phyloP scores from a whole-genome alignment of 2,888 invertebrate genomes.

The Chrysopilus asiliformis region DNA sequence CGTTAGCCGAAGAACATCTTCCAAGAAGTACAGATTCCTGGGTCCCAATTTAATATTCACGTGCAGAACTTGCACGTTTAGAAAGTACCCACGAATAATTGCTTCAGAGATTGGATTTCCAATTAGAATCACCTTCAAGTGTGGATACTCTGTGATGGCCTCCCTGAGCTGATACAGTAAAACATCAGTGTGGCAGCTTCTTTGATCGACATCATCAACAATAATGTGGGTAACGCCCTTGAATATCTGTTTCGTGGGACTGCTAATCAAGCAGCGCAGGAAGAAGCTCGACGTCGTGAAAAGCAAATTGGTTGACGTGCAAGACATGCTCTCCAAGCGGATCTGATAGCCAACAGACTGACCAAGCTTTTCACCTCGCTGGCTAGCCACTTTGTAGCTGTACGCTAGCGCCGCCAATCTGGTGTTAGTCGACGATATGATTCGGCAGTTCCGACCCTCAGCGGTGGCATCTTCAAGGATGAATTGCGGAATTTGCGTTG shows the following conservation, averaged over 20 bases:
- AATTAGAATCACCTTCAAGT: conserved; percentile 74
- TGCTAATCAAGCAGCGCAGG: conserved; percentile 73
- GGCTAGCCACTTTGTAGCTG: conserved; percentile 62
- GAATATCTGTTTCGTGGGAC: conserved; percentile 38
- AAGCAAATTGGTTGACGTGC: conserved; percentile 11
- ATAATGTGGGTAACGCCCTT: conserved; percentile 55
- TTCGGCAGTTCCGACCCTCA: conserved; percentile 53
- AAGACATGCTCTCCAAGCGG: conserved; percentile 50
- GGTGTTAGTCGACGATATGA: conserved; percentile 84
- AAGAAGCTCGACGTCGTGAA: conserved; percentile 23
- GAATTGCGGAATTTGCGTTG: conserved; percentile 84
- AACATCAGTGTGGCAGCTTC: conserved; percentile 83
- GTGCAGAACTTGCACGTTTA: conserved; percentile 36
- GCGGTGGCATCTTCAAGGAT: conserved; percentile 62
- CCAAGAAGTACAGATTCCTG: background rate
- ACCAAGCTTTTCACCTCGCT: conserved; percentile 52
- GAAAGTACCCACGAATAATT: too few species aligned
- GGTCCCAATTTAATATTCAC: background rate
- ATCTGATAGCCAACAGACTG: conserved; percentile 77
- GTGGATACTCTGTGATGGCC: conserved; percentile 49
- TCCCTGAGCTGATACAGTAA: conserved; percentile 70
- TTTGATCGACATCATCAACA: conserved; percentile 86
- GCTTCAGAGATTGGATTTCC: conserved; percentile 84
- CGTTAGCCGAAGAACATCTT: background rate
- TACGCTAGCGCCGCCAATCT: conserved; percentile 78